phyloP scores from a whole-genome alignment of 2,113 vertebrate genomes.

The Gnathonemus echidnorhynchus region DNA sequence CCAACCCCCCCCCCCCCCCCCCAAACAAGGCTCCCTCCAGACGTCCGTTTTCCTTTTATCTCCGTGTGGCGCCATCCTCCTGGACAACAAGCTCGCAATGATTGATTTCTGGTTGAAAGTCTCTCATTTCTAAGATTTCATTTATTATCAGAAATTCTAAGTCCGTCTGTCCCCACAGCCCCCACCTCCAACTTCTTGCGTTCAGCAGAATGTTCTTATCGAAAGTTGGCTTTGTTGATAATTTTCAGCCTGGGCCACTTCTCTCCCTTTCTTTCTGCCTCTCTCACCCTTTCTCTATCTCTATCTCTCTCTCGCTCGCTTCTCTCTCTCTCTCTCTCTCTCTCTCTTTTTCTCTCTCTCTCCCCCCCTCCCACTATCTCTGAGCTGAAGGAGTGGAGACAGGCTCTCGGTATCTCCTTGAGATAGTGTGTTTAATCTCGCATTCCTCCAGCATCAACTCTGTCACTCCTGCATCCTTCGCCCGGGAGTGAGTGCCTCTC shows the following conservation, averaged over 20 bases:
- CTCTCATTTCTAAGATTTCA: conserved; percentile 84
- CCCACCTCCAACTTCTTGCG: conserved; percentile 3
- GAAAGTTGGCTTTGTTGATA: conserved; percentile 44
- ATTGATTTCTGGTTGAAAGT: conserved; percentile 96
- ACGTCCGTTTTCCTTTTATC: conserved; percentile 80
- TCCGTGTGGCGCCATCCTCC: conserved; percentile 87
- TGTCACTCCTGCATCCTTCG: conserved; percentile 10
- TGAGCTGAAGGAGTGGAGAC: conserved; percentile 47
- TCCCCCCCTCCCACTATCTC: conserved; percentile 28
- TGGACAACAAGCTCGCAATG: conserved; percentile 87
- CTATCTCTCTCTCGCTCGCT: not conserved
- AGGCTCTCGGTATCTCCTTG: conserved; percentile 44
- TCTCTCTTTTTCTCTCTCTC: not conserved
- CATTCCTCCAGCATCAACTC: conserved; percentile 46
- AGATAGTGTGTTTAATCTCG: conserved; percentile 56
- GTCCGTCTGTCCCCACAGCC: conserved; percentile 24
- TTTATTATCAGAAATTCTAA: conserved; percentile 94
- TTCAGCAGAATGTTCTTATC: conserved; percentile 35
- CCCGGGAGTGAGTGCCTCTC: conserved; percentile 27
- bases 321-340: not conserved
- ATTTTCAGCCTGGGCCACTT: conserved; percentile 42
- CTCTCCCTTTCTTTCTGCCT: conserved; percentile 31
- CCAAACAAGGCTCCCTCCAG: conserved; percentile 42
- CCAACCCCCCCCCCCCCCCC: conserved; percentile 76
- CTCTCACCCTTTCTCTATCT: conserved; percentile 21